Percentiles rank a stretch among this genome's conserved stretches.
Evolutionary conservation across 2,888 invertebrate species (phyloP).

Genomic region (Barypeithes pellucidus): DNA sequence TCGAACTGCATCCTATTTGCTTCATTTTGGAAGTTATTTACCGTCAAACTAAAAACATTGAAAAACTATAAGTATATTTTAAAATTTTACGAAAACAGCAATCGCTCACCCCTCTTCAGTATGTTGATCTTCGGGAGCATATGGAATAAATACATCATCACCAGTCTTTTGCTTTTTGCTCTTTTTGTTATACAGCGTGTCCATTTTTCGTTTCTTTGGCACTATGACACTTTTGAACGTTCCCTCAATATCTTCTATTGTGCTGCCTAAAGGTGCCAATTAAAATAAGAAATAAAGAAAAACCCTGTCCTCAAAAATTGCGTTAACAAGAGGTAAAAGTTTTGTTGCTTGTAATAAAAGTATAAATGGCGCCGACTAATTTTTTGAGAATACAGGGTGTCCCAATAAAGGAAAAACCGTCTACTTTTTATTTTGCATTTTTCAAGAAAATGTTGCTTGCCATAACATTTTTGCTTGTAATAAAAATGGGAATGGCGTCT

Average conservation of each 20-base stretch:
- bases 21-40: conserved; percentile 85
- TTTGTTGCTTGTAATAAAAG: too few species aligned
- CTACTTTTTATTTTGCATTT: too few species aligned
- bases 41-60: conserved; percentile 75
- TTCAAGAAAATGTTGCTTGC: too few species aligned
- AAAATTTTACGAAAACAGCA: conserved; percentile 26
- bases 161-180: conserved; percentile 73
- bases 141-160: conserved; percentile 90
- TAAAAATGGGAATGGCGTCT: too few species aligned
- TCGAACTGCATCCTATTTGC: conserved; percentile 88
- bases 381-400: too few species aligned
- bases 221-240: conserved; percentile 74
- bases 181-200: conserved; percentile 75
- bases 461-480: too few species aligned
- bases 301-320: too few species aligned
- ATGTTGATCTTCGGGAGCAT: conserved; percentile 87
- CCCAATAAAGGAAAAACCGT: too few species aligned
- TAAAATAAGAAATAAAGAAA: background rate
- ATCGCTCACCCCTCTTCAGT: conserved; percentile 84
- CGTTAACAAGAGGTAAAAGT: too few species aligned
- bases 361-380: too few species aligned
- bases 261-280: conserved; percentile 67
- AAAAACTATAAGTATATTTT: background rate
- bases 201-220: conserved; percentile 75
- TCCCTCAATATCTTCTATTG: conserved; percentile 73